Conservation (phyloP, 2,888 invertebrate genomes). For the Cantharis flavilabris region DNA sequence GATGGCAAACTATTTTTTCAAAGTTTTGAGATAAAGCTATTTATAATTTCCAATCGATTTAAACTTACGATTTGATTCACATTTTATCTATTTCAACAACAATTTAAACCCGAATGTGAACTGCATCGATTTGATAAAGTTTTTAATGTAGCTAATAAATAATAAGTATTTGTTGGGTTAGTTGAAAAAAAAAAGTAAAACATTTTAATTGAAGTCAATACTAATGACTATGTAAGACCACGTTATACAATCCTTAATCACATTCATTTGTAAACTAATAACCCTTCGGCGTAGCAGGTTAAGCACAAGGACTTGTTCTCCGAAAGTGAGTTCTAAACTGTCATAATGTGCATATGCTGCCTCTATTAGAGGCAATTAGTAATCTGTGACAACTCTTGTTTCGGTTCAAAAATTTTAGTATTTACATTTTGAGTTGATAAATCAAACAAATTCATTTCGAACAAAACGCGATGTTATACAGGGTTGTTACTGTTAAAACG, state of each 20-base stretch:
- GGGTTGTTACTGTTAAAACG: neutral
- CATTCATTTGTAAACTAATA: conserved; percentile 38
- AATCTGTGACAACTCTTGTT: conserved; percentile 52
- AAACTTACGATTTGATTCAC: conserved; percentile 29
- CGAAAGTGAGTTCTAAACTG: conserved; percentile 52
- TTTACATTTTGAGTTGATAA: conserved; percentile 5
- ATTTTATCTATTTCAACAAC: conserved; percentile 24
- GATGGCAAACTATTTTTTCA: neutral
- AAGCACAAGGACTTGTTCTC: conserved; percentile 43
- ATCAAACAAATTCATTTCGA: neutral
- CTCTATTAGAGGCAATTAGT: conserved; percentile 55
- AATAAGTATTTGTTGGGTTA: neutral
- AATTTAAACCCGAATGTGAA: conserved; percentile 15
- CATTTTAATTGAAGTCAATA: neutral
- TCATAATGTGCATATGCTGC: conserved; percentile 53
- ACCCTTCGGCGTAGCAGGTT: conserved; percentile 47
- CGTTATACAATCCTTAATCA: neutral
- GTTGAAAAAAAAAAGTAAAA: neutral
- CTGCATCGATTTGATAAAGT: conserved; percentile 9
- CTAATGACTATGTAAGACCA: neutral
- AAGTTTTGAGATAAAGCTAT: conserved; percentile 26
- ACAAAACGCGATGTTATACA: neutral
- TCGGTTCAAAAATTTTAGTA: conserved; percentile 40
- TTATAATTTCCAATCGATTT: conserved; percentile 29
- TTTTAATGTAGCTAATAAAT: neutral